Base-by-base conservation (phyloP, 2,888 invertebrate genomes). In the Chydorus sphaericus region DNA sequence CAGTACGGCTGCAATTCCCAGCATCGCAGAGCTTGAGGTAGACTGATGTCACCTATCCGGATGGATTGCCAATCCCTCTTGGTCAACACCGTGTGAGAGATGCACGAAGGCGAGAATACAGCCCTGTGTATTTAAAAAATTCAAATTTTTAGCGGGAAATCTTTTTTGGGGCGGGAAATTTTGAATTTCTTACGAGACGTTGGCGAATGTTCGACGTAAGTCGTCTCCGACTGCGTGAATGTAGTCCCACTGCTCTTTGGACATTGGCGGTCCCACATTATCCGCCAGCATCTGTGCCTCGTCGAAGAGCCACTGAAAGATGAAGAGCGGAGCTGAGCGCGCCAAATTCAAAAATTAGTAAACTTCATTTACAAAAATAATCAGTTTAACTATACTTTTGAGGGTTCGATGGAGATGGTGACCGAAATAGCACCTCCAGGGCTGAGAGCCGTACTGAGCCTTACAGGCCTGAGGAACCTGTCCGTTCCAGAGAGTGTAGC, bases 231-330 rank as follows among this genome's bases (percentile, higher is more conserved):
- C 85, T 66, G 83, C 82, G 67, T 92, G 89, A 58, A 93, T 89
- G 64, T 89, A 89, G 64, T 91, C 86, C 92, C 92, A 93, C 65
- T 93, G 92, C 58, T 85, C 82, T 55, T 87, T 84, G 14, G 89
- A 85, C 2, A 87, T 82, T 1, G 91, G 91, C 0, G 88, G 82
- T 0, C 88, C 86, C 2, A 93, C 88, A 64, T 92, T 92, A 68
- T 91, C 90, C 0, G 87, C 90, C 30, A 86, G 82, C 77, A 94
- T 82, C 73, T 93, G 93, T 3, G 92, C 92, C 66, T 92, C 91
- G 68, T 94, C 93, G 69, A 91, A 93, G 52, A 93, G 75, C 81
- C 91, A 92, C 77, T 93, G 93, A 68, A 93, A 89, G 26, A 94
- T 83, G 68, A 93, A 94, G 28, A 93, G 75, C 0, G 92, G 90